Base-by-base conservation (phyloP, 1,140 invertebrate species). In the Rhynchophorus ferrugineus region DNA sequence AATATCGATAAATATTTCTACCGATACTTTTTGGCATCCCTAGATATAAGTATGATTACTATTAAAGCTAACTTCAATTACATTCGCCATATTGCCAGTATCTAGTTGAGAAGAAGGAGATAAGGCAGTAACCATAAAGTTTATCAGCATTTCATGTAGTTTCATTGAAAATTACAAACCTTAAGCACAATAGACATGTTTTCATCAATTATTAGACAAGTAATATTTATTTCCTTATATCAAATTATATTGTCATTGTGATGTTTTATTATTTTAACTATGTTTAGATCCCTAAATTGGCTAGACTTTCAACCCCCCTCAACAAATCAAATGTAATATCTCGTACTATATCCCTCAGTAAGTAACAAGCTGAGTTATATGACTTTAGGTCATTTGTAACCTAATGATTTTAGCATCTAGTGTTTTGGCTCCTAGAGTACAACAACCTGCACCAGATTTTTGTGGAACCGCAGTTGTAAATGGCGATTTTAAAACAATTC, bases 391-490 rank as follows among this genome's bases (percentile, higher is more conserved):
- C n/a, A 11, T 43, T 18, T n/a, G 33, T 36, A 2, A 19, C 36
- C 16, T 35, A 47, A 13, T 14, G 19, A 33, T 63, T 61, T 51
- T 53, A 69, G 68, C 60, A 7, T 54, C 46, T 43, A 29, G 41
- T 39, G 44, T 63, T 21, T 54, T 22, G 51, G 59, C 71, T 1
- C 77, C 80, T 3, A 73, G 67, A 60, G 74, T 87, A 7, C 85
- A 88, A 61, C 81, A 91, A 60, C 86, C 85, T 19, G 93, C 93
- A 1, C 94, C 94, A 8, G 74, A 89, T 60, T 98, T 98, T 70
- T 73, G 78, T 55, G 90, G 88, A 34, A 84, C 81, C 20, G 94
- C 95, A 18, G 92, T 98, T 0, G 75, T 95, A 0, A 80, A 90
- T 64, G 85, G 86, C 53, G 83, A 91, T 59, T 97, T 98, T 63